Percentiles rank a stretch among this genome's conserved stretches.
phyloP scores from a whole-genome alignment of 2,888 invertebrate genomes.

The Heliothis peltigera region DNA sequence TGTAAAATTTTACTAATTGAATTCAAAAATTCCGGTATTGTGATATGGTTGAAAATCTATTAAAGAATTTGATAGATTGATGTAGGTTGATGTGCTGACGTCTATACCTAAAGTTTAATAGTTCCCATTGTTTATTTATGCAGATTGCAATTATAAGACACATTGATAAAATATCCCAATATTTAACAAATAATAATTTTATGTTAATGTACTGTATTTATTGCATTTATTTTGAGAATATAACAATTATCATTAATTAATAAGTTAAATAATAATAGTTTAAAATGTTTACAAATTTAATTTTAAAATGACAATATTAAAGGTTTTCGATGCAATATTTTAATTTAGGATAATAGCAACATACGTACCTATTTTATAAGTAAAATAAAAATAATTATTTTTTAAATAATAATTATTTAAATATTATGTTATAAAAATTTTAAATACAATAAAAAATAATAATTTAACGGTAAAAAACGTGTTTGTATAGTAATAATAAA shows the following conservation, averaged over 20 bases:
- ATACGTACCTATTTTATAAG: background rate
- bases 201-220: too few species aligned
- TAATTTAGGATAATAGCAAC: background rate
- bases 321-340: background rate
- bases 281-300: background rate
- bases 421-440: background rate
- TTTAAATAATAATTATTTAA: too few species aligned
- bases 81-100: too few species aligned
- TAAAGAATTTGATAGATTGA: too few species aligned
- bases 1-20: too few species aligned
- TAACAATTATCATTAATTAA: background rate
- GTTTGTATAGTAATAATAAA: background rate
- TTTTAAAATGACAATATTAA: background rate
- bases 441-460: background rate
- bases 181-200: too few species aligned
- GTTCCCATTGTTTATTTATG: too few species aligned
- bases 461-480: background rate
- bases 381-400: background rate
- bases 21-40: too few species aligned
- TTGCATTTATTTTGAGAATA: conserved; percentile 1
- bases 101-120: too few species aligned
- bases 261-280: background rate
- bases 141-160: too few species aligned
- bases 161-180: too few species aligned
- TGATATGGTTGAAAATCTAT: too few species aligned